phyloP scores from a whole-genome alignment of 2,888 invertebrate genomes.

The Cheilosia urbana region DNA sequence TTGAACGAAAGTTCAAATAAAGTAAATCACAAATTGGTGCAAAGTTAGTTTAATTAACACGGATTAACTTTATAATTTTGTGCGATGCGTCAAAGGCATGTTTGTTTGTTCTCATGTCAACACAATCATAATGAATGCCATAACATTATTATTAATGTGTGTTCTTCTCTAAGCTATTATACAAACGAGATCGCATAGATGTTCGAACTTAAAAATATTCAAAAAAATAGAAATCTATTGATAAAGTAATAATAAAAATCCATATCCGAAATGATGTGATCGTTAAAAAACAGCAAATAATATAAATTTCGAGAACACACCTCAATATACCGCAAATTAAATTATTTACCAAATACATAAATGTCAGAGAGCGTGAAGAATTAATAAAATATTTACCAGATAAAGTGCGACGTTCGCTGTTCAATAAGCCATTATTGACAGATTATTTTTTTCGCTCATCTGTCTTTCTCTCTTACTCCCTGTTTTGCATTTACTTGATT shows the following conservation, averaged over 20 bases:
- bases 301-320: neutral
- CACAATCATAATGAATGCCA: too few species aligned
- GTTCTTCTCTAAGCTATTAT: too few species aligned
- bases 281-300: constrained; percentile 4
- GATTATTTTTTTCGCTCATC: constrained; percentile 15
- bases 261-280: neutral
- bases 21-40: too few species aligned
- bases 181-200: too few species aligned
- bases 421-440: constrained; percentile 33
- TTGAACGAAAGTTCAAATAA: too few species aligned
- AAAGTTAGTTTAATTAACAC: too few species aligned
- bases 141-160: too few species aligned
- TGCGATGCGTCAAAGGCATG: too few species aligned
- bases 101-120: too few species aligned
- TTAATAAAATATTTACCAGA: constrained; percentile 45
- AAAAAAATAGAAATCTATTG: neutral
- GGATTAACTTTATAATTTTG: too few species aligned
- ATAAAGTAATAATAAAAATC: neutral
- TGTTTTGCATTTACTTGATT: constrained; percentile 2
- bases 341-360: constrained; percentile 18
- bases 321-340: constrained; percentile 8
- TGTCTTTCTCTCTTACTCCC: neutral
- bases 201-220: neutral
- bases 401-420: constrained; percentile 34
- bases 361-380: constrained; percentile 20